These are phyloP conservation scores for Vandiemenella viatica DNA, from an alignment of 2,888 invertebrate species.

Conservation along the genomic window DNA sequence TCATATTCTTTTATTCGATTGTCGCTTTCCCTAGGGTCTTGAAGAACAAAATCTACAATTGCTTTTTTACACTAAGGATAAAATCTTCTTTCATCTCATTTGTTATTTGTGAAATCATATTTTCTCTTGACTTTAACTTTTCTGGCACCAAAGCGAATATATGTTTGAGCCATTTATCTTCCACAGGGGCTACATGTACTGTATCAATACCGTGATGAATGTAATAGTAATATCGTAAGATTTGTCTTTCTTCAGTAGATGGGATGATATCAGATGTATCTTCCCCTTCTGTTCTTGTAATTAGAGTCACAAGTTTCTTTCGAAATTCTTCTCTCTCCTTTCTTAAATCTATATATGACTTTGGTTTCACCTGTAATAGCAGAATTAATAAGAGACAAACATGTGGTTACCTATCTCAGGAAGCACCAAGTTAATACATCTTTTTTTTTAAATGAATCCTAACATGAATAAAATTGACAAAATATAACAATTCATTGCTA, in stretches of 20 bases:
- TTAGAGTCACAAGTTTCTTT: conserved; percentile 57
- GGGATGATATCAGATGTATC: conserved; percentile 31
- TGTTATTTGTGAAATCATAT: conserved; percentile 3
- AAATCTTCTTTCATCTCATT: conserved; percentile 60
- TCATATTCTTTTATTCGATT: conserved; percentile 26
- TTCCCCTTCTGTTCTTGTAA: conserved; percentile 38
- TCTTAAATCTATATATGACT: conserved; percentile 50
- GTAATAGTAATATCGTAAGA: conserved; percentile 76
- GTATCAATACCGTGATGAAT: conserved; percentile 82
- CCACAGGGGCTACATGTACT: conserved; percentile 72
- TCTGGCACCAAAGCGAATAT: conserved; percentile 30
- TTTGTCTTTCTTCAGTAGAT: conserved; percentile 47
- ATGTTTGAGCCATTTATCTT: conserved; percentile 47
- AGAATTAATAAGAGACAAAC: too few relatives aligned
- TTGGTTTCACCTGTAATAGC: too few relatives aligned
- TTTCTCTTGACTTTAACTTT: conserved; percentile 22
- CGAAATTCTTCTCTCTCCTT: conserved; percentile 71
- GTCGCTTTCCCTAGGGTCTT: conserved; percentile 40
- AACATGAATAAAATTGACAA: too few relatives aligned
- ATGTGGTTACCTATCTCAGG: too few relatives aligned
- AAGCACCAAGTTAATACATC: too few relatives aligned
- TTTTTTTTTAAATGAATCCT: too few relatives aligned
- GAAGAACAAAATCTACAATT: conserved; percentile 79
- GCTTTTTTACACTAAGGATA: conserved; percentile 79
- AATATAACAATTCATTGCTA: too few relatives aligned